Base-by-base conservation (phyloP, 1,140 invertebrate genomes). In the Leptinotarsa defecta region DNA sequence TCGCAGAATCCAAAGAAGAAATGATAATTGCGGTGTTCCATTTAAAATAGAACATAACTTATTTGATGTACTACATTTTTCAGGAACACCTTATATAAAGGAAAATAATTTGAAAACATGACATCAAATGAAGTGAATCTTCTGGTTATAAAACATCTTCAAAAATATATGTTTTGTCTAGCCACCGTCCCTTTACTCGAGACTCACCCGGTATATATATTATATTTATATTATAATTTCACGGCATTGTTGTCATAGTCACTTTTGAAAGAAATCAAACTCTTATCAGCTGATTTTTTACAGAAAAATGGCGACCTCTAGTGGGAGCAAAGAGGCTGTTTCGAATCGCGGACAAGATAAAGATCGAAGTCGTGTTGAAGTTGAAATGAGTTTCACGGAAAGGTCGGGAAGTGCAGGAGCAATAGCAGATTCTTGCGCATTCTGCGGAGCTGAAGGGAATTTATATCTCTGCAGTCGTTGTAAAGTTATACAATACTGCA, bases 391-490 rank as follows among this genome's bases (percentile, higher is more conserved):
- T 80, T 77, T 76, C 48, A 19, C 20, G 2, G 20, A 22, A 22
- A 22, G 20, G 20, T 22, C 20, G 48, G 62, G 72, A 57, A 61
- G 43, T 65, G 52, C 43, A 52, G 48, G 69, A 34, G 62, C 13
- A 43, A 22, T 68, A 65, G 24, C n/a, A 65, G 64, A 43, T 48
- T 52, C 17, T 78, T 93, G 92, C 87, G 89, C 87, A 79, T 88
- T 91, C 81, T 94, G 94, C 86, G 90, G 91, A 78, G 88, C 86
- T 61, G 86, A 84, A 74, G 88, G 92, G 76, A 91, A 92, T 81
- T 86, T 94, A 78, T 87, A 91, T 52, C 87, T 93, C 77, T 95
- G 94, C 83, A 89, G 90, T 11, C 90, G 89, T 68, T 95, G 94
- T 80, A 90, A 90, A 78, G 83, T 83, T 20, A 89, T 89, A 0